Evolutionary conservation across 2,888 invertebrate species (phyloP).

Genomic region (Pegoplata infirma): DNA sequence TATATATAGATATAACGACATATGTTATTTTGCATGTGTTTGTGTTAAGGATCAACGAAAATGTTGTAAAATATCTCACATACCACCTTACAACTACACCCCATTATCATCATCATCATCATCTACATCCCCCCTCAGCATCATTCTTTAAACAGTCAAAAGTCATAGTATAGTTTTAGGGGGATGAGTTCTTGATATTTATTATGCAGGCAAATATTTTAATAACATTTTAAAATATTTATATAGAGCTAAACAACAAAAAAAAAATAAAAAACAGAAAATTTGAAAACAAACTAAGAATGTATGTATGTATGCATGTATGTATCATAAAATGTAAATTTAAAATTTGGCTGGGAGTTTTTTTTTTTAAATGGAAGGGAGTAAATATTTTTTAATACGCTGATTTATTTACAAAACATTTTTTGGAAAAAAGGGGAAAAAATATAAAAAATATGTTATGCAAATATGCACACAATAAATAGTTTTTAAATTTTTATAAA

Average conservation of each 20-base stretch:
- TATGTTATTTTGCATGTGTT: conserved; percentile 25
- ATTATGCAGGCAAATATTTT: conserved; percentile 57
- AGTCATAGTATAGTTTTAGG: conserved; percentile 13
- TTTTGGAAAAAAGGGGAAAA: too few relatives aligned
- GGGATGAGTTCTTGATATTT: conserved; percentile 41
- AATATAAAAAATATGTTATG: too few relatives aligned
- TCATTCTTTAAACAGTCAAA: conserved; percentile 18
- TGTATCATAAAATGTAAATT: not conserved
- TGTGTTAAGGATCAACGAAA: conserved; percentile 43
- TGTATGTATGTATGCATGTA: conserved; percentile 10
- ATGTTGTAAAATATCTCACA: conserved; percentile 40
- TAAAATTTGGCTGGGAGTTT: conserved; percentile 7
- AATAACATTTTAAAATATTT: conserved; percentile 59
- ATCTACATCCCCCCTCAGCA: not conserved
- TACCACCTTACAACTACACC: not conserved
- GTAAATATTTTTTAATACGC: conserved; percentile 42
- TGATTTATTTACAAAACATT: conserved; percentile 37
- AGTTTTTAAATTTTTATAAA: too few relatives aligned
- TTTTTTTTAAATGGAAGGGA: conserved; percentile 31
- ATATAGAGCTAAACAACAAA: conserved; percentile 25
- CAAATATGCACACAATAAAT: too few relatives aligned
- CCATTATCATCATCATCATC: not conserved
- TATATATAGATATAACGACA: not conserved
- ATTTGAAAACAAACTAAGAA: not conserved
- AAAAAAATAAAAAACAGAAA: conserved; percentile 20